Conservation (phyloP, 2,113 vertebrate genomes). For the Oreamnos americanus region DNA sequence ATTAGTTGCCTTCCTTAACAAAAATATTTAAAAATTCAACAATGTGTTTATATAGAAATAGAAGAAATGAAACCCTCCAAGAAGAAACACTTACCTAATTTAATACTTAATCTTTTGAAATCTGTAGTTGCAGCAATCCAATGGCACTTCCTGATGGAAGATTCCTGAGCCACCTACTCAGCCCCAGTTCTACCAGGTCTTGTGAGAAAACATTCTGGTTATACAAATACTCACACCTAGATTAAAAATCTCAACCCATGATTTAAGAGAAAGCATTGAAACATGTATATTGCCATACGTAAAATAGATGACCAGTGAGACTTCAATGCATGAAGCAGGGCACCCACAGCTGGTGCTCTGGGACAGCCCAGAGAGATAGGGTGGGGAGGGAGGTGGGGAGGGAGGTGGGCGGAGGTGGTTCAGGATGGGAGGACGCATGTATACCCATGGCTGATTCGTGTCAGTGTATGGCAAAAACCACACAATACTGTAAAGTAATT, state of each 20-base stretch:
- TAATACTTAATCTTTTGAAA: not conserved
- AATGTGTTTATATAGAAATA: not conserved
- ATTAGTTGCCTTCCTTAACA: not conserved
- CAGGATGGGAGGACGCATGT: not conserved
- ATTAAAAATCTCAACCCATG: not conserved
- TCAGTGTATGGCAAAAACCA: not conserved
- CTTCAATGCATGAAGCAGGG: not conserved
- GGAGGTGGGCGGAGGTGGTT: rapidly evolving
- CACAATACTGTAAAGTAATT: not conserved
- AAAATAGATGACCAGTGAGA: not conserved
- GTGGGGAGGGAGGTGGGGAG: not conserved
- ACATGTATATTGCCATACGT: not conserved
- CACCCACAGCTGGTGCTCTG: not conserved
- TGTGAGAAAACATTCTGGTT: not conserved
- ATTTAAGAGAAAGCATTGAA: not conserved
- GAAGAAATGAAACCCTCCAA: not conserved
- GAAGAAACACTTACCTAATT: not conserved
- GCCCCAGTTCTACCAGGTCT: not conserved
- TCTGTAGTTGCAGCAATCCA: not conserved
- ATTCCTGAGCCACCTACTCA: not conserved
- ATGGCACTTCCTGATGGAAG: not conserved
- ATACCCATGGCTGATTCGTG: not conserved
- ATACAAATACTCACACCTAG: not conserved
- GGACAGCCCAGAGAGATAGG: not conserved
- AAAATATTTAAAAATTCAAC: conserved; percentile 5